A percentile compares a stretch with the other conserved stretches of the same genome.
Conservation (phyloP, 1,140 invertebrate genomes). For the Cydia amplana region DNA sequence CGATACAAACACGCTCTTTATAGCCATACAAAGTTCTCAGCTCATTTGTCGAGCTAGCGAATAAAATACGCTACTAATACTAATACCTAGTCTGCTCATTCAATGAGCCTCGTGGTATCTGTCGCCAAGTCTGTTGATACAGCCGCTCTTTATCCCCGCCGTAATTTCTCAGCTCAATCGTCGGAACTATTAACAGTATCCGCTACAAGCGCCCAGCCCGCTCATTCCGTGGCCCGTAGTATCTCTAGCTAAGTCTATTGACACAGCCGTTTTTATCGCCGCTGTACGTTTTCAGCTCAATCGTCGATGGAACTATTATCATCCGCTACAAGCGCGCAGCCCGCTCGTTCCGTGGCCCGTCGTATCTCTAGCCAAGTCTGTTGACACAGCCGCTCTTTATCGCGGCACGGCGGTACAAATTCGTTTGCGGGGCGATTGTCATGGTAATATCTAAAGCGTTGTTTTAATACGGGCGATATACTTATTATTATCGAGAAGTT, state of each 20-base stretch:
- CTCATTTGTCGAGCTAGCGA: too few relatives aligned
- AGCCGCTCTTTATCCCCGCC: not conserved
- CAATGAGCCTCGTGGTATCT: not conserved
- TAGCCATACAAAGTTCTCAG: not conserved
- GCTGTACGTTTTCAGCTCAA: not conserved
- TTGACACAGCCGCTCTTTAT: constrained; percentile 5
- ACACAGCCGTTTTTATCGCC: not conserved
- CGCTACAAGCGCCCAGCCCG: not conserved
- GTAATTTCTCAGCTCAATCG: not conserved
- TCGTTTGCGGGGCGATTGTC: constrained; percentile 7
- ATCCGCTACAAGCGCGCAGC: not conserved
- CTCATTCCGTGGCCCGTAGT: not conserved
- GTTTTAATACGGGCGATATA: not conserved
- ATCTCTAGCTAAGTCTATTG: not conserved
- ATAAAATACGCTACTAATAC: too few relatives aligned
- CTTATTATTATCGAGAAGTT: not conserved
- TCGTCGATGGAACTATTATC: not conserved
- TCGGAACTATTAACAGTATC: not conserved
- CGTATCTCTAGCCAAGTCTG: constrained; percentile 3
- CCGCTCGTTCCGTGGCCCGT: not conserved
- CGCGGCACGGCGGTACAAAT: not conserved
- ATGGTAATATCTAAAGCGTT: not conserved
- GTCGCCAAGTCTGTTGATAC: not conserved
- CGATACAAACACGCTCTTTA: too few relatives aligned
- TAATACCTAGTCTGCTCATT: not conserved